Evolutionary conservation across 2,888 invertebrate species (phyloP).

Genomic region (Agrotis puta): DNA sequence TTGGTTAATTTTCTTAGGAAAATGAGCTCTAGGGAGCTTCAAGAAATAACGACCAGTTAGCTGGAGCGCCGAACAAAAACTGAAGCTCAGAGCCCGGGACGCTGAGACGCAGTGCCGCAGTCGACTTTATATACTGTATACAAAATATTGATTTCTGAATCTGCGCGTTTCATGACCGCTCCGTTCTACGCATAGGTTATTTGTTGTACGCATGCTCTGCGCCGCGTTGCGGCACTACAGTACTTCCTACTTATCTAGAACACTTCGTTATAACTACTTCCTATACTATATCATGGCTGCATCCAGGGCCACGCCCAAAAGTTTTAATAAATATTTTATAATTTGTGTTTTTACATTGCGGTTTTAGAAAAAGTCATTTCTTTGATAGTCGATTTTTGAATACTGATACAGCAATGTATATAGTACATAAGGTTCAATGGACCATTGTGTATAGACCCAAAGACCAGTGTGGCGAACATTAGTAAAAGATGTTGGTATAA

Average conservation of each 20-base stretch:
- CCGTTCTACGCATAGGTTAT: conserved; percentile 54
- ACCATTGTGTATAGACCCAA: conserved; percentile 21
- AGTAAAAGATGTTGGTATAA: background rate
- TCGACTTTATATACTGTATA: conserved; percentile 11
- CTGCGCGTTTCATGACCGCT: conserved; percentile 42
- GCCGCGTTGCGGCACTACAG: background rate
- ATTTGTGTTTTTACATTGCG: background rate
- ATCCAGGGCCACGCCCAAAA: background rate
- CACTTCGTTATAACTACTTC: background rate
- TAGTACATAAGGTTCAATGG: conserved; percentile 18
- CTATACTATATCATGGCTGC: background rate
- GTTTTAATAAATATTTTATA: background rate
- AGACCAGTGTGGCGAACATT: background rate
- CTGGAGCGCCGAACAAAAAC: conserved; percentile 17
- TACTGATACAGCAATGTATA: conserved; percentile 10
- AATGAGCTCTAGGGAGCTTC: conserved; percentile 14
- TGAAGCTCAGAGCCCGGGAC: conserved; percentile 8
- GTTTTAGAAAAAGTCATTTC: background rate
- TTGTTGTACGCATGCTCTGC: conserved; percentile 49
- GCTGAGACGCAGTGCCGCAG: background rate
- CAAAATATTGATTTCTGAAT: conserved; percentile 45
- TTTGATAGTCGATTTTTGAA: background rate
- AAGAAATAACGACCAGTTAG: conserved; percentile 1
- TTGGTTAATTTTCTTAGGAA: conserved; percentile 12
- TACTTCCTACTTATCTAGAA: background rate